Evolutionary conservation across 92 coral and sea anemone species (phyloP).

Genomic region (Epizoanthus ramosus): DNA sequence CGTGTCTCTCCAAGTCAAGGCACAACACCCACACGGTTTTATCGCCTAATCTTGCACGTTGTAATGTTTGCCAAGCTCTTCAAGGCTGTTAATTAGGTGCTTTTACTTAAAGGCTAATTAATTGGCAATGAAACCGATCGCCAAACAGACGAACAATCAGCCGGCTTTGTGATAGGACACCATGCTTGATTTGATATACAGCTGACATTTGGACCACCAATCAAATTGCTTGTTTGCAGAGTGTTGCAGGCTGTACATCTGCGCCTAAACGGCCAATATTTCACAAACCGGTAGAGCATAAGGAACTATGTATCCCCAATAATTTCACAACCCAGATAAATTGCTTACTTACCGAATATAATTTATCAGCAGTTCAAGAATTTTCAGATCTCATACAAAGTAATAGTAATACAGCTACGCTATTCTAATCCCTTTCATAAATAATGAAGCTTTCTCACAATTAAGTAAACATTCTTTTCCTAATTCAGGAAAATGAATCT

Average conservation of each 20-base stretch:
- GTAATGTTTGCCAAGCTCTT: constrained; percentile 35
- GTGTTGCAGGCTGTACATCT: background rate
- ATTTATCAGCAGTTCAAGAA: background rate
- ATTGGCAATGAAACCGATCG: constrained; percentile 1
- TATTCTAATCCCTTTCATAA: constrained; percentile 33
- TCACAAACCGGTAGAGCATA: background rate
- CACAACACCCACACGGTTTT: constrained; percentile 15
- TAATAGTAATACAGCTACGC: background rate
- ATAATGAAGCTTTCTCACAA: constrained; percentile 23
- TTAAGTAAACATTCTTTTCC: constrained; percentile 7
- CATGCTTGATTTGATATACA: background rate
- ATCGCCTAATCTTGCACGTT: constrained; percentile 30
- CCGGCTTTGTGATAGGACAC: constrained; percentile 14
- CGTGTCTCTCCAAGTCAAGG: constrained; percentile 10
- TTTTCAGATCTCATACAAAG: background rate
- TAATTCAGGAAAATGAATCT: constrained; percentile 22
- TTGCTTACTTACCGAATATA: background rate
- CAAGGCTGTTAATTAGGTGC: constrained; percentile 22
- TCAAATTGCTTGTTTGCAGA: background rate
- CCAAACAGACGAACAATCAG: background rate
- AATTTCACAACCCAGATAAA: background rate
- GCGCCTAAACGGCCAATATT: background rate
- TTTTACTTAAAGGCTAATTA: constrained; percentile 40
- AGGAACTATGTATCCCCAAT: background rate
- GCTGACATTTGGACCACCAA: constrained; percentile 23